Conservation (phyloP, 2,113 vertebrate genomes). For the Colossoma macropomum region DNA sequence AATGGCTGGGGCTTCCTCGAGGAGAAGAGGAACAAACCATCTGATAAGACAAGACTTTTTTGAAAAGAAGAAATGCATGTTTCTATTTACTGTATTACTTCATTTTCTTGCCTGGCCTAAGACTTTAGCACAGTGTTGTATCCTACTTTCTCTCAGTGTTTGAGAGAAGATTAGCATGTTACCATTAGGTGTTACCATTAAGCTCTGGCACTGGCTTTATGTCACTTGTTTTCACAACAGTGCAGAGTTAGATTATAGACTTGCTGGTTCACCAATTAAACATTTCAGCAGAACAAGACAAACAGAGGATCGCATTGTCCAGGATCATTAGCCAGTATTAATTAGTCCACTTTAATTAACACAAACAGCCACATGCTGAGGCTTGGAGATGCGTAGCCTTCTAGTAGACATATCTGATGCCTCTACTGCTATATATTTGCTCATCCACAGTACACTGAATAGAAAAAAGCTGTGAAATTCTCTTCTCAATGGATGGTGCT, state of each 20-base stretch:
- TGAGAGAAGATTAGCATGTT: too few relatives aligned
- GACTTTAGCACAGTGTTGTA: too few relatives aligned
- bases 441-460: not conserved
- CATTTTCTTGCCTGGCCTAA: too few relatives aligned
- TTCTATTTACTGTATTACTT: too few relatives aligned
- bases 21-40: too few relatives aligned
- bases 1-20: too few relatives aligned
- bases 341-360: constrained; percentile 51
- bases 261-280: constrained; percentile 48
- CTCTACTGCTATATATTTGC: not conserved
- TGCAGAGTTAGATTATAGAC: constrained; percentile 32
- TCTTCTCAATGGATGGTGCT: not conserved
- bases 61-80: too few relatives aligned
- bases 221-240: constrained; percentile 12
- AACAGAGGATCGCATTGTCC: constrained; percentile 43
- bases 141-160: too few relatives aligned
- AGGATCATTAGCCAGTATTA: constrained; percentile 45
- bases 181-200: not conserved
- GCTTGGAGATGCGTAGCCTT: not conserved
- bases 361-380: constrained; percentile 22
- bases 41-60: too few relatives aligned
- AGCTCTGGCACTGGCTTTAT: not conserved
- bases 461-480: not conserved
- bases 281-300: constrained; percentile 15
- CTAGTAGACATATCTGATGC: not conserved